Conservation (phyloP, 2,888 invertebrate genomes). For the Drosophila borealis region DNA sequence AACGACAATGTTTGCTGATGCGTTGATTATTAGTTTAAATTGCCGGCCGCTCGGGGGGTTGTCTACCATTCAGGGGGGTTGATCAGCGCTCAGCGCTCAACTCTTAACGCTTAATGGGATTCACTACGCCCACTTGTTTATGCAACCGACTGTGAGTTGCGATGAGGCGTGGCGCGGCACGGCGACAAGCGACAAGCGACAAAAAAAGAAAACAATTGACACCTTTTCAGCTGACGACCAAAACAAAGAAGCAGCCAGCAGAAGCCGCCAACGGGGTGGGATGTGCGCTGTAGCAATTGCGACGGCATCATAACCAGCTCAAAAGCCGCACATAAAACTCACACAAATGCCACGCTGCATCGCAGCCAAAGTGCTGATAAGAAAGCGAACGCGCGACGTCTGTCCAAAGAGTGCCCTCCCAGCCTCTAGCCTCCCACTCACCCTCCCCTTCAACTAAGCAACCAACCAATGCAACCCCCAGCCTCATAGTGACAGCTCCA, state of each 20-base stretch:
- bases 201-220: conserved; percentile 68
- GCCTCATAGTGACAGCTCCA: conserved; percentile 29
- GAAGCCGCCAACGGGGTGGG: neutral
- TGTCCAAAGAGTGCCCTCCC: conserved; percentile 47
- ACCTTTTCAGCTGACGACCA: conserved; percentile 55
- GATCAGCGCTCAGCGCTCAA: conserved; percentile 9
- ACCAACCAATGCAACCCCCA: conserved; percentile 11
- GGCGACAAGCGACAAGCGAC: conserved; percentile 15
- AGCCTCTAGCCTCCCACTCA: neutral
- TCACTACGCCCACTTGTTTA: conserved; percentile 84
- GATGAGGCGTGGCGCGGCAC: conserved; percentile 60
- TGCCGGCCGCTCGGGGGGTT: conserved; percentile 62
- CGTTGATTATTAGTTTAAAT: conserved; percentile 84
- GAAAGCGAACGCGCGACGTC: conserved; percentile 60
- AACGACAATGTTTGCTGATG: conserved; percentile 83
- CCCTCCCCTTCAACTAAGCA: neutral
- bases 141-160: conserved; percentile 79
- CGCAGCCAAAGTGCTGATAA: conserved; percentile 75
- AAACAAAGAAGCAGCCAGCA: conserved; percentile 65
- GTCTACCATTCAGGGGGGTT: conserved; percentile 26
- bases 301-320: conserved; percentile 74
- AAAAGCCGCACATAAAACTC: conserved; percentile 78
- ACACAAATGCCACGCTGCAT: conserved; percentile 77
- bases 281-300: conserved; percentile 53
- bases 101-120: conserved; percentile 64